A percentile compares a stretch with the other conserved stretches of the same genome.
These are phyloP conservation scores for Dioctria linearis DNA, from an alignment of 2,888 invertebrate species.

Conservation along the genomic window DNA sequence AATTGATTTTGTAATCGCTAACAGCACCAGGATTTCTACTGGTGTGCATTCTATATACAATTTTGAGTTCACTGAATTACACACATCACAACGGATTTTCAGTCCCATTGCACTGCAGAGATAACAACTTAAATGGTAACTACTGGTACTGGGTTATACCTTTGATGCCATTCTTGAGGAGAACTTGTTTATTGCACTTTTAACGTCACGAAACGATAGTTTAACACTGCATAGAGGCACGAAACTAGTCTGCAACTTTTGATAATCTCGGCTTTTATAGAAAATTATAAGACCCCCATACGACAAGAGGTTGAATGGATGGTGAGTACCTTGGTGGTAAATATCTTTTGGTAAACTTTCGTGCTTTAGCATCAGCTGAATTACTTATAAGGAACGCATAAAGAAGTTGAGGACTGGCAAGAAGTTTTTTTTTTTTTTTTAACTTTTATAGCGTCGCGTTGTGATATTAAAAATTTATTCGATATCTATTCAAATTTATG, in stretches of 20 bases:
- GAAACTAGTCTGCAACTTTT: constrained; percentile 44
- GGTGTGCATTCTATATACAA: background rate
- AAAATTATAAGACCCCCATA: constrained; percentile 15
- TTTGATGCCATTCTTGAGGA: constrained; percentile 39
- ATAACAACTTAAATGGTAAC: constrained; percentile 13
- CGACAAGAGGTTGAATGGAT: constrained; percentile 7
- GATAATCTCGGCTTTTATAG: constrained; percentile 47
- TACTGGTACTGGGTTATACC: background rate
- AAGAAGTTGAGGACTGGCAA: too few relatives aligned
- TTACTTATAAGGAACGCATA: too few relatives aligned
- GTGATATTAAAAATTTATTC: too few relatives aligned
- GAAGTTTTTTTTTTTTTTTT: too few relatives aligned
- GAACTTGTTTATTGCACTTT: constrained; percentile 46
- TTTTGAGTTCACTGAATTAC: constrained; percentile 5
- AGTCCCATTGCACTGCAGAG: constrained; percentile 23
- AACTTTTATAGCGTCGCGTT: too few relatives aligned
- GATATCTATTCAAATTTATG: too few relatives aligned
- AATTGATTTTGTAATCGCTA: too few relatives aligned
- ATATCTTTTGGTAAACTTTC: background rate
- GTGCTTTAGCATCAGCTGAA: too few relatives aligned
- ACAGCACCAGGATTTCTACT: background rate
- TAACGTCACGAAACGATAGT: constrained; percentile 24
- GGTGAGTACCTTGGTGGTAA: background rate
- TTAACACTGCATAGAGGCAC: constrained; percentile 37
- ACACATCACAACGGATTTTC: constrained; percentile 30